A percentile compares a stretch with the other conserved stretches of the same genome.
These are phyloP conservation scores for Oncorhynchus masou DNA, from an alignment of 2,113 vertebrate genomes.

Conservation along the genomic window DNA sequence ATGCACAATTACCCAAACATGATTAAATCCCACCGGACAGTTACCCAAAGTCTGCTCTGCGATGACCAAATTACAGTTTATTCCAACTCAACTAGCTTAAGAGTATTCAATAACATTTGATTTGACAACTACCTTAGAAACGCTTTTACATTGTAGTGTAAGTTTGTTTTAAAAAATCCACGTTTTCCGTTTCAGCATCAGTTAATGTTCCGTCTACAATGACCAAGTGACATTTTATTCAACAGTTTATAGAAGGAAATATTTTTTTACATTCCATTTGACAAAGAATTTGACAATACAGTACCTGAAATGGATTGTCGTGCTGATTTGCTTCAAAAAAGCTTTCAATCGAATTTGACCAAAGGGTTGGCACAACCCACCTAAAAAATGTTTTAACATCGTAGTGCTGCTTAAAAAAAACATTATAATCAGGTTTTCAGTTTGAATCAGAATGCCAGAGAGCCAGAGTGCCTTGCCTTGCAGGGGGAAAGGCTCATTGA, in stretches of 20 bases:
- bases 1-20: conserved; percentile 3
- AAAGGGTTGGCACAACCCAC: too few species aligned
- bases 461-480: neutral
- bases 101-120: neutral
- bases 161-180: too few species aligned
- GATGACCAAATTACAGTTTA: neutral
- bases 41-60: neutral
- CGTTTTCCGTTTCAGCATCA: too few species aligned
- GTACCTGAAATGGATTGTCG: too few species aligned
- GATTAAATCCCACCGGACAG: neutral
- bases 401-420: neutral
- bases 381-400: neutral
- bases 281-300: too few species aligned
- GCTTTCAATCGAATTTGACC: too few species aligned
- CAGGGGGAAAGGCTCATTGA: conserved; percentile 9
- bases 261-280: too few species aligned
- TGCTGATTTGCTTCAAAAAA: too few species aligned
- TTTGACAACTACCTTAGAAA: neutral
- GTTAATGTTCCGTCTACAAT: too few species aligned
- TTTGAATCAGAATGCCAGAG: neutral
- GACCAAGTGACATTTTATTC: too few species aligned
- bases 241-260: too few species aligned
- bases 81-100: neutral
- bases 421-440: neutral
- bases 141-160: too few species aligned